These are phyloP conservation scores for Dipodomys merriami DNA, from an alignment of 2,113 vertebrate species.

Conservation along the genomic window DNA sequence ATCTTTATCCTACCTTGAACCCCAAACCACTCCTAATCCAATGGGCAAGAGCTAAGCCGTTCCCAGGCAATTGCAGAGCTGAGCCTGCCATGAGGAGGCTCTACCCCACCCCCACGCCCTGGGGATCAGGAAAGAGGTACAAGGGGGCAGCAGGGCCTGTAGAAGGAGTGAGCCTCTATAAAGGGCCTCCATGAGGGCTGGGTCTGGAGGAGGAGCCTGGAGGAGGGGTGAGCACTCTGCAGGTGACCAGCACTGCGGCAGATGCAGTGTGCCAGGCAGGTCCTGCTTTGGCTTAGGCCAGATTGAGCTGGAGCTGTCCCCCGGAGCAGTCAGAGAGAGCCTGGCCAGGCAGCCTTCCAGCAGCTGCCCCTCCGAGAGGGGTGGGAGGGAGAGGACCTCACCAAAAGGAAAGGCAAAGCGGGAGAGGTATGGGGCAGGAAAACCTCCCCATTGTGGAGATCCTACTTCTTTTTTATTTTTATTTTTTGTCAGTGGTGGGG, in stretches of 20 bases:
- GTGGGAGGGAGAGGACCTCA: neutral
- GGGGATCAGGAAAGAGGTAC: too few species aligned
- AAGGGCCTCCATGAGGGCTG: too few species aligned
- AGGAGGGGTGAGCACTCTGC: neutral
- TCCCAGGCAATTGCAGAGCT: neutral
- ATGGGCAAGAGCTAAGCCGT: rapidly evolving
- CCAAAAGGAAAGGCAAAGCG: neutral
- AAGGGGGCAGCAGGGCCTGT: too few species aligned
- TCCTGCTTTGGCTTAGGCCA: neutral
- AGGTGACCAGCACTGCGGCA: rapidly evolving
- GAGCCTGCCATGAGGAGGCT: neutral
- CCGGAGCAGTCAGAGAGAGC: neutral
- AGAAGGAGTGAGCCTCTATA: neutral
- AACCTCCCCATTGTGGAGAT: too few species aligned
- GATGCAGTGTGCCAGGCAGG: neutral
- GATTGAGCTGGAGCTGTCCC: neutral
- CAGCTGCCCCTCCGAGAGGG: neutral
- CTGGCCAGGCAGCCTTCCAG: neutral
- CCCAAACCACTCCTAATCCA: rapidly evolving
- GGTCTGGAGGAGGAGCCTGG: neutral
- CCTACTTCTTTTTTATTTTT: too few species aligned
- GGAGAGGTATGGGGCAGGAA: neutral
- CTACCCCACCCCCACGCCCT: too few species aligned
- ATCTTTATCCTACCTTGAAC: neutral
- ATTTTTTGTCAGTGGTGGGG: too few species aligned